A percentile compares a stretch with the other conserved stretches of the same genome.
Evolutionary conservation across 1,140 invertebrate genomes (phyloP).

Genomic region (Drosophila navojoa): DNA sequence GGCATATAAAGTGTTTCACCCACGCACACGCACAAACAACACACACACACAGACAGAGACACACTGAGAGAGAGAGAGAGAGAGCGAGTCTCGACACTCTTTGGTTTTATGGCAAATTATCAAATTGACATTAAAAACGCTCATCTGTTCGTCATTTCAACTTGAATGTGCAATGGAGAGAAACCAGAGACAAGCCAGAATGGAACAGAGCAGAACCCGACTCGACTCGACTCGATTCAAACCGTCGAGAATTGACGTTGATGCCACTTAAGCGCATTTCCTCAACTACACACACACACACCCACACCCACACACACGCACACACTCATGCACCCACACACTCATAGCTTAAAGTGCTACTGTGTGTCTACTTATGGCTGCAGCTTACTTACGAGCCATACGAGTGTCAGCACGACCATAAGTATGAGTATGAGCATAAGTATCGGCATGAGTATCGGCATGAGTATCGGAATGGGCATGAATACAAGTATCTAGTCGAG

Average conservation of each 20-base stretch:
- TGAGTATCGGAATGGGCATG: not conserved
- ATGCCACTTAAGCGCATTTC: conserved; percentile 23
- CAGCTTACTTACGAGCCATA: conserved; percentile 3
- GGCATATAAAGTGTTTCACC: conserved; percentile 19
- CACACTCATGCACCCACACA: not conserved
- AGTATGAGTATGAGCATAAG: not conserved
- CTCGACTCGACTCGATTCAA: conserved; percentile 13
- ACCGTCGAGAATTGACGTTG: conserved; percentile 7
- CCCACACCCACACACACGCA: not conserved
- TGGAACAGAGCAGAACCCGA: not conserved
- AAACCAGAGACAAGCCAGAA: conserved; percentile 1
- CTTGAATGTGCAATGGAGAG: conserved; percentile 13
- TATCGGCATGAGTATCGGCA: not conserved
- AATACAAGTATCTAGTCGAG: not conserved
- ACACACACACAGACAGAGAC: not conserved
- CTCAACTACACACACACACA: conserved; percentile 6
- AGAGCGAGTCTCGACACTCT: not conserved
- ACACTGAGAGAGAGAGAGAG: not conserved
- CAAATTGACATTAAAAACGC: conserved; percentile 42
- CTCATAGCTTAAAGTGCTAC: not conserved
- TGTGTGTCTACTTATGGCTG: conserved; percentile 5
- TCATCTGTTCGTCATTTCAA: conserved; percentile 11
- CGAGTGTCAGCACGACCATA: not conserved
- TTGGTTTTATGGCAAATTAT: conserved; percentile 27
- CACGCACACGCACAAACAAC: conserved; percentile 13